phyloP scores from a whole-genome alignment of 2,797 vertebrate genomes.

The Atherinosoma microstoma region DNA sequence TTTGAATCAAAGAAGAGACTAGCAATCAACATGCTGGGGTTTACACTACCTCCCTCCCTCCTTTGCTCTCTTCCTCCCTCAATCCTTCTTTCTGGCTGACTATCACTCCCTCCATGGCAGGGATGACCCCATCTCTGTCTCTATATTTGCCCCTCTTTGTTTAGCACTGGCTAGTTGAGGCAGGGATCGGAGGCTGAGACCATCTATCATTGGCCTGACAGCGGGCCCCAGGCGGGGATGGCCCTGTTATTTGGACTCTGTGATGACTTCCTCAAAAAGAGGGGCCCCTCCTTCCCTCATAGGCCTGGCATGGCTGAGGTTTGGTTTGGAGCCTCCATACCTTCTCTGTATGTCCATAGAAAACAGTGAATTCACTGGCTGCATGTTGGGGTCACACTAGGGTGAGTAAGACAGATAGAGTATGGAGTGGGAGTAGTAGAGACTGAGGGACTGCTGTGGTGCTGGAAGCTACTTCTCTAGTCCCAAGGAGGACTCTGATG shows the following conservation, averaged over 20 bases:
- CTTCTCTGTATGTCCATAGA: constrained; percentile 72
- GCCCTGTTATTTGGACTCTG: constrained; percentile 83
- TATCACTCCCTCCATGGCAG: constrained; percentile 67
- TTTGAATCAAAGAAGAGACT: constrained; percentile 80
- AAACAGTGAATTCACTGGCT: constrained; percentile 71
- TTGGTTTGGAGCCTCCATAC: constrained; percentile 79
- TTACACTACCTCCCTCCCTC: constrained; percentile 65
- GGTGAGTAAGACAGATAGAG: constrained; percentile 79
- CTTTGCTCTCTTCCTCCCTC: constrained; percentile 48
- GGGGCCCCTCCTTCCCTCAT: constrained; percentile 73
- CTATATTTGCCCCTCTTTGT: constrained; percentile 82
- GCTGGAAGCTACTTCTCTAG: constrained; percentile 54
- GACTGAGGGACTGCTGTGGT: constrained; percentile 52
- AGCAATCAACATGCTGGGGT: constrained; percentile 77
- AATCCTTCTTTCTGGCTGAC: constrained; percentile 56
- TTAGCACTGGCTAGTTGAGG: constrained; percentile 75
- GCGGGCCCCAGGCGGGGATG: constrained; percentile 78
- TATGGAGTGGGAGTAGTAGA: constrained; percentile 66
- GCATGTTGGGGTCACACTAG: constrained; percentile 76
- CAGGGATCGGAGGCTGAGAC: constrained; percentile 71
- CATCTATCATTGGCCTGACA: constrained; percentile 83
- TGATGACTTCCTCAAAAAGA: constrained; percentile 80
- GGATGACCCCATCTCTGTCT: constrained; percentile 78
- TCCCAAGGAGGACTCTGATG: constrained; percentile 29
- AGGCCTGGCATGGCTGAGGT: constrained; percentile 79